Base-by-base conservation (phyloP, 2,113 vertebrate genomes). In the Colaptes auratus region DNA sequence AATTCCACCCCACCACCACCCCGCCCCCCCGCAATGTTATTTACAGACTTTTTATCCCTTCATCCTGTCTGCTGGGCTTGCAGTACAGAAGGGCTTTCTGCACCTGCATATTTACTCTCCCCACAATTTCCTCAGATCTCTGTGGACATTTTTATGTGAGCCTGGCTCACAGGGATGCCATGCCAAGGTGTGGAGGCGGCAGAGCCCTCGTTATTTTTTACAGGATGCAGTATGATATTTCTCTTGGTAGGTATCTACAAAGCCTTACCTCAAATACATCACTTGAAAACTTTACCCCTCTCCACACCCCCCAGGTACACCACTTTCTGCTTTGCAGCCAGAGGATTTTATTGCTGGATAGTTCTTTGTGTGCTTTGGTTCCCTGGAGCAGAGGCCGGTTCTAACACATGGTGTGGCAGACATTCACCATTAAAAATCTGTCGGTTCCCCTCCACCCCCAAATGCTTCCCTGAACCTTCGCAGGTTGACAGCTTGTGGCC, bases 401-500 rank as follows among this genome's bases (percentile, higher is more conserved):
- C 87, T 79, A 82, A 88, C 96, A 90, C 90, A 30, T 83, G 90
- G 71, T 66, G 93, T 78, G 91, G 86, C 93, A 82, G 90, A 87
- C 76, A 78, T 74, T 89, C 82, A 52, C 92, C 95, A 64, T 92
- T 93, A 69, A 86, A 93, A 92, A 28, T 25, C 86, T 73, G 88
- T 78, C 78, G 13, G 2, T 42, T 73, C 79, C 31, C 17, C 79
- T 44, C 58, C 78, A 21, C 66, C 77, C 44, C 44, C 20, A 88
- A 88, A 93, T 79, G 95, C 92, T 92, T 63, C 65, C 88, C 25
- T 71, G 88, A 72, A 92, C 95, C 82, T 85, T 92, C 35, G 78
- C 86, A 52, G 94, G 89, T 89, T 93, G 96, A 91, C 89, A 96
- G 96, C 90, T 86, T 92, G 91, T 87, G 92, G 95, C 92, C 96